phyloP scores from a whole-genome alignment of 2,113 vertebrate species.

The Barbus barbus region DNA sequence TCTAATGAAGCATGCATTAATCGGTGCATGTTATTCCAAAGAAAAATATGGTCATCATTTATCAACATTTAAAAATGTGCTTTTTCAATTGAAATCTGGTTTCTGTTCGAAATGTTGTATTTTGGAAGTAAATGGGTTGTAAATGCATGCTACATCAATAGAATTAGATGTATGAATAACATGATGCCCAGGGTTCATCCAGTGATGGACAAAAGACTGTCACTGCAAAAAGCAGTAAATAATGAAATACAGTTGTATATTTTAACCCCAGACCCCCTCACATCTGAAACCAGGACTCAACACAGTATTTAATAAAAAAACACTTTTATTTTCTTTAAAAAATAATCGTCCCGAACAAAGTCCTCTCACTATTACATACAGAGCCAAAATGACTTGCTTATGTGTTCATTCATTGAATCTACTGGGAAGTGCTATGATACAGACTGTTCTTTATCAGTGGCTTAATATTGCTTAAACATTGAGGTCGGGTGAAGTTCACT shows the following conservation, averaged over 20 bases:
- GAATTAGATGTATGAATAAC: neutral
- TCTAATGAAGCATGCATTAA: neutral
- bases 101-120: neutral
- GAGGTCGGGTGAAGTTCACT: slow-evolving; percentile 69
- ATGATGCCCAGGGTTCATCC: neutral
- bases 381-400: slow-evolving; percentile 75
- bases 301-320: slow-evolving; percentile 72
- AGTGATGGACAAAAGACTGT: neutral
- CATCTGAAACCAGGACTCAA: neutral
- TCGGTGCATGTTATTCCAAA: neutral
- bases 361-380: slow-evolving; percentile 76
- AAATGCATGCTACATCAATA: neutral
- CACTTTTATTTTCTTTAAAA: slow-evolving; percentile 79
- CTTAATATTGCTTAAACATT: slow-evolving; percentile 79
- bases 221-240: no score
- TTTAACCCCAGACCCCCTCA: neutral
- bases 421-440: slow-evolving; percentile 79
- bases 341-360: slow-evolving; percentile 78
- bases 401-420: slow-evolving; percentile 73
- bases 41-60: neutral
- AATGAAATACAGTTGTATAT: neutral
- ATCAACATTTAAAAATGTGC: neutral
- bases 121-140: neutral
- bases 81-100: neutral
- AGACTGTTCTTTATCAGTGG: slow-evolving; percentile 77